phyloP scores from a whole-genome alignment of 2,113 vertebrate genomes.

The Ivindomyrus marchei region DNA sequence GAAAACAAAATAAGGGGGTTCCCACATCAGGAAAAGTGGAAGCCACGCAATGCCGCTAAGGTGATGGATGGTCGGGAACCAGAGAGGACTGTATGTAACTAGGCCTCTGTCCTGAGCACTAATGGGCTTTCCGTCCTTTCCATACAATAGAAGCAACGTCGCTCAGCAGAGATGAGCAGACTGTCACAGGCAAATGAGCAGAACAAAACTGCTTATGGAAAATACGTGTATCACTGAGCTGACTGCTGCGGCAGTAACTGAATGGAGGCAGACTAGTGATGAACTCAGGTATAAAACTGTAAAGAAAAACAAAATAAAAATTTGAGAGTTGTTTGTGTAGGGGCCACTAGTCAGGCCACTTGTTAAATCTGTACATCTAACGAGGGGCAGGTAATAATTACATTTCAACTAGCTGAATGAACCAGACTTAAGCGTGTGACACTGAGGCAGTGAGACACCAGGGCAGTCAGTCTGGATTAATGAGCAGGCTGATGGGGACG shows the following conservation, averaged over 20 bases:
- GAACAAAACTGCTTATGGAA: conserved; percentile 10
- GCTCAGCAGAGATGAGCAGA: not conserved
- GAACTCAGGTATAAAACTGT: not conserved
- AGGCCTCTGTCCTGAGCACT: not conserved
- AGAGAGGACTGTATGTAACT: not conserved
- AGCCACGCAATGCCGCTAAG: not conserved
- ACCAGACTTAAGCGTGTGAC: not conserved
- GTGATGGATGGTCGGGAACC: not conserved
- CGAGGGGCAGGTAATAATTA: conserved; percentile 8
- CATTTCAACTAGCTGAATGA: not conserved
- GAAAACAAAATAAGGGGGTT: not conserved
- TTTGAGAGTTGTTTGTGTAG: not conserved
- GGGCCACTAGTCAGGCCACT: not conserved
- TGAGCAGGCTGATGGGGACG: not conserved
- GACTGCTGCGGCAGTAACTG: not conserved
- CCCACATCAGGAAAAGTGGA: not conserved
- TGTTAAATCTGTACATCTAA: not conserved
- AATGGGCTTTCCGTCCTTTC: not conserved
- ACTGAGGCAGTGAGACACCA: not conserved
- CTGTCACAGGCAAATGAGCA: conserved; percentile 18
- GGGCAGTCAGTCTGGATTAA: not conserved
- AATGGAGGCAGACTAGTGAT: not conserved
- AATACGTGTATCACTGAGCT: not conserved
- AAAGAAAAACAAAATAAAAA: not conserved
- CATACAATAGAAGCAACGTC: not conserved